Conservation (phyloP, 2,888 invertebrate genomes). For the Clunio marinus region DNA sequence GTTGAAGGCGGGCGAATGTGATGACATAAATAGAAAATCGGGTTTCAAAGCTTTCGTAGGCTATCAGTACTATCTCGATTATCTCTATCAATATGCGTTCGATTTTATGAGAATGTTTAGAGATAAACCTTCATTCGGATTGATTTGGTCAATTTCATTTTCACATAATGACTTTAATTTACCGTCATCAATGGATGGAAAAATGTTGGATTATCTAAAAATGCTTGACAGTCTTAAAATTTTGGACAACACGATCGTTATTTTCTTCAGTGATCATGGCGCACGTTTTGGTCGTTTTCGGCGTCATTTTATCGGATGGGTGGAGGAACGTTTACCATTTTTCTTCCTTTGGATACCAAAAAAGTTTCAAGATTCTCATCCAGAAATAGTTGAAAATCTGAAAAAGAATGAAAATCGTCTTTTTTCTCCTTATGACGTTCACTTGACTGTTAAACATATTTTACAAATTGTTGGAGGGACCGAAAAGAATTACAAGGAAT, state of each 20-base stretch:
- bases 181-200: conserved; percentile 62
- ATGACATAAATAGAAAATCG: too few relatives aligned
- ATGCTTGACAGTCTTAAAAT: conserved; percentile 58
- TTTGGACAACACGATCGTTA: conserved; percentile 61
- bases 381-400: conserved; percentile 56
- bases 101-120: conserved; percentile 63
- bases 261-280: conserved; percentile 76
- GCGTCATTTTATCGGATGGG: conserved; percentile 60
- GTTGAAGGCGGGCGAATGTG: conserved; percentile 61
- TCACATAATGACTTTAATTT: conserved; percentile 68
- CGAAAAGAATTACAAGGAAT: conserved; percentile 42
- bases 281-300: conserved; percentile 70
- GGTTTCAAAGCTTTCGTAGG: conserved; percentile 65
- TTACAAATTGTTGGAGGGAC: conserved; percentile 54
- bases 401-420: conserved; percentile 61
- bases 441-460: conserved; percentile 66
- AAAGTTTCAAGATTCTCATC: conserved; percentile 56
- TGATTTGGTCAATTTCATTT: conserved; percentile 75
- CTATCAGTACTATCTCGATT: conserved; percentile 60
- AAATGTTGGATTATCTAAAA: conserved; percentile 58
- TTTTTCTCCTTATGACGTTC: conserved; percentile 70
- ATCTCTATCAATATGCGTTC: conserved; percentile 63
- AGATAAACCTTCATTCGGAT: conserved; percentile 62
- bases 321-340: conserved; percentile 73
- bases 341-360: conserved; percentile 66